A percentile compares a stretch with the other conserved stretches of the same genome.
Conservation (phyloP, 2,113 vertebrate species). For the Psammodynastes pulverulentus region DNA sequence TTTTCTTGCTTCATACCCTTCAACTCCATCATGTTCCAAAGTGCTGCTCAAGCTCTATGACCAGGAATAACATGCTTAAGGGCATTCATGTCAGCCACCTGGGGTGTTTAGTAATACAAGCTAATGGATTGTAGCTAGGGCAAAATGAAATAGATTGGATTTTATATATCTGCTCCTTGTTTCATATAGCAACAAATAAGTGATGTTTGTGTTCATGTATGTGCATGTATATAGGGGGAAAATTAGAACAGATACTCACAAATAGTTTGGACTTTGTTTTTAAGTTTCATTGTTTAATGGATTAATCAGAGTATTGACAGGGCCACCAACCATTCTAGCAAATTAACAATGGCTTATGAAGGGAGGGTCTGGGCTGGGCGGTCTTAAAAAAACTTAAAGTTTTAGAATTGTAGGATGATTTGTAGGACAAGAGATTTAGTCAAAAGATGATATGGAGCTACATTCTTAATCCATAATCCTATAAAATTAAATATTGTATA, state of each 20-base stretch:
- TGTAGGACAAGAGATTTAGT: neutral
- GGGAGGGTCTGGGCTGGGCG: neutral
- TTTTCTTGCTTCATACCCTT: neutral
- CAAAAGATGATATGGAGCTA: neutral
- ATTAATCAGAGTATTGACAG: neutral
- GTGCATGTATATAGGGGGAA: neutral
- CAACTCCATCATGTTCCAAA: neutral
- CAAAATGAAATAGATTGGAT: neutral
- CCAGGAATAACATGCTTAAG: neutral
- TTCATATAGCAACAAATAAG: neutral
- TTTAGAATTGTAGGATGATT: neutral
- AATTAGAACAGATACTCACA: neutral
- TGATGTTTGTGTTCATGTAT: neutral
- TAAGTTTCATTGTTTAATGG: neutral
- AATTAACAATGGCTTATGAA: neutral
- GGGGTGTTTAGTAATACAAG: conserved; percentile 13
- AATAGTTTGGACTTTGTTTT: neutral
- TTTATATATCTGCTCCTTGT: neutral
- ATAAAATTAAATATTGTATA: neutral
- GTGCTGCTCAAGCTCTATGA: neutral
- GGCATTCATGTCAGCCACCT: neutral
- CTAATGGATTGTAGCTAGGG: neutral
- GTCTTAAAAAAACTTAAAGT: neutral
- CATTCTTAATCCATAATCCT: neutral
- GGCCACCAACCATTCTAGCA: neutral